These are phyloP conservation scores for Epicauta chinensis DNA, from an alignment of 1,140 invertebrate genomes.

Conservation along the genomic window DNA sequence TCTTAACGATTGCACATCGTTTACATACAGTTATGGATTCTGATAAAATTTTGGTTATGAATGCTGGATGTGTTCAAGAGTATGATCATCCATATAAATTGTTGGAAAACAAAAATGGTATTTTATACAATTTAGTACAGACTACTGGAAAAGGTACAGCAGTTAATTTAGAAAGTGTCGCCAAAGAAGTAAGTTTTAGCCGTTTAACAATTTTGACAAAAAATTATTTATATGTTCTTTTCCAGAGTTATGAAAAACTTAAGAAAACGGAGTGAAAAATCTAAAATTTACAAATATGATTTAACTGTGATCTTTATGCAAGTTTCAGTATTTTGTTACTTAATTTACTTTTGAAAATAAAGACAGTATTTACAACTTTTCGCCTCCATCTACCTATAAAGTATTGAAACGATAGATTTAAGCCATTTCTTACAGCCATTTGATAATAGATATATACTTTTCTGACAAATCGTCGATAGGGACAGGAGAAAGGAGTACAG, in stretches of 20 bases:
- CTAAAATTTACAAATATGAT: too few species aligned
- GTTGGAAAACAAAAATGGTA: constrained; percentile 52
- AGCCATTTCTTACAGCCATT: too few species aligned
- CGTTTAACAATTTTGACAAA: too few species aligned
- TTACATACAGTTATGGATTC: constrained; percentile 67
- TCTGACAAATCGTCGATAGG: too few species aligned
- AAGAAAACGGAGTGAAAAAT: too few species aligned
- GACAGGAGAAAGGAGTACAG: too few species aligned
- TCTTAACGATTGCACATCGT: constrained; percentile 61
- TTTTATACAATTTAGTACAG: constrained; percentile 53
- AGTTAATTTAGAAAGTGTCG: constrained; percentile 41
- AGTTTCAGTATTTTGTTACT: neutral
- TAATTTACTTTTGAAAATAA: neutral
- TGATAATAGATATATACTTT: too few species aligned
- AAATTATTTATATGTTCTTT: too few species aligned
- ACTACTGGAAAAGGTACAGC: constrained; percentile 48
- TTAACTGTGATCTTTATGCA: neutral
- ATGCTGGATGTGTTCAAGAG: constrained; percentile 52
- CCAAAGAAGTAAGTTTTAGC: constrained; percentile 37
- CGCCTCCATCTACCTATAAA: too few species aligned
- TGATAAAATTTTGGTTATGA: constrained; percentile 71
- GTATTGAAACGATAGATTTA: too few species aligned
- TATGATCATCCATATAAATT: constrained; percentile 56
- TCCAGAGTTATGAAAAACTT: too few species aligned
- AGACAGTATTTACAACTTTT: neutral